Conservation (phyloP, 2,113 vertebrate genomes). For the Toxotes chatareus region DNA sequence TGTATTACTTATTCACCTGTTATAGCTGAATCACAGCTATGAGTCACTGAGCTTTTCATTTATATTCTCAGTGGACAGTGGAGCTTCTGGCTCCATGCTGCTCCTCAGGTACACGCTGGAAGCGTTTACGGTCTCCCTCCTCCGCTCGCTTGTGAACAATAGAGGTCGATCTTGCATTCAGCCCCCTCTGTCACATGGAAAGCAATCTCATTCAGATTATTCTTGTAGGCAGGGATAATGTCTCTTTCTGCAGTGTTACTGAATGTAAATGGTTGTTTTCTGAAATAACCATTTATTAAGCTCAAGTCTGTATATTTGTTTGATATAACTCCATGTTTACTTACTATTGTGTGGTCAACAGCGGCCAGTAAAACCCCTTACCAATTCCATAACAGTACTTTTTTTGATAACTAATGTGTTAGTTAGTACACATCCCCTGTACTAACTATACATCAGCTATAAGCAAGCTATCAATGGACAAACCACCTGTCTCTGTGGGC, state of each 20-base stretch:
- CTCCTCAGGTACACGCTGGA: conserved; percentile 14
- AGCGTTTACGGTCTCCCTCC: neutral
- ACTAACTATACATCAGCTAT: no score
- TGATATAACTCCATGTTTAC: neutral
- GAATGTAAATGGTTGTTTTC: neutral
- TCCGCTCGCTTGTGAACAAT: neutral
- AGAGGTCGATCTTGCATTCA: conserved; percentile 12
- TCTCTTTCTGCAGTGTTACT: neutral
- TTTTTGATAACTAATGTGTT: neutral
- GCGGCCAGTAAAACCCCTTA: neutral
- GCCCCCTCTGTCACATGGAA: neutral
- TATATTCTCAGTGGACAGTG: conserved; percentile 1
- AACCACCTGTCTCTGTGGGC: no score
- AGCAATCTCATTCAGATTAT: neutral
- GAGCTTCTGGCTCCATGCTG: conserved; percentile 24
- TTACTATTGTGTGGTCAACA: neutral
- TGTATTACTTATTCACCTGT: neutral
- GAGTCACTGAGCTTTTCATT: conserved; percentile 27
- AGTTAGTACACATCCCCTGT: no score
- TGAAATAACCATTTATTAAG: neutral
- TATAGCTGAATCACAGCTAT: conserved; percentile 11
- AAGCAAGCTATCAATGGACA: no score
- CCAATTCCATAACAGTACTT: neutral
- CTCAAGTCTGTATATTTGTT: neutral
- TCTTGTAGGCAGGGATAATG: neutral